Evolutionary conservation across 2,888 invertebrate species (phyloP).

Genomic region (Falcaria lacertinaria): DNA sequence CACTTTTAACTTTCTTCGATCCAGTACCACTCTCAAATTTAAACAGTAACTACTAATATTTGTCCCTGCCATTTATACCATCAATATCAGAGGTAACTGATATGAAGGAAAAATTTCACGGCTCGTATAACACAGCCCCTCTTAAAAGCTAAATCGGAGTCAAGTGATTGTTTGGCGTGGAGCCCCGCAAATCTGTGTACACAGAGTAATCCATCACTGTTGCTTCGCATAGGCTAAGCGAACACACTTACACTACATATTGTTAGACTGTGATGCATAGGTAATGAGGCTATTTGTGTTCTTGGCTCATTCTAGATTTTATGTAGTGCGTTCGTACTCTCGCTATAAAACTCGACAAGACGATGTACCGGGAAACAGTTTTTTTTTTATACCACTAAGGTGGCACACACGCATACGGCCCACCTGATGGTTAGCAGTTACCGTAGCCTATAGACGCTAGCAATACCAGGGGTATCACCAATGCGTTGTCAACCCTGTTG

Average conservation of each 20-base stretch:
- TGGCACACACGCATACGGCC: no score
- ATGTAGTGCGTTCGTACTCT: no score
- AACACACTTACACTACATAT: background rate
- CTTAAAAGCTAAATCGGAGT: constrained; percentile 61
- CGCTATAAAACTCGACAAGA: no score
- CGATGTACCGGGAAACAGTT: no score
- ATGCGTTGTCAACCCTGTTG: no score
- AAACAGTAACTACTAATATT: background rate
- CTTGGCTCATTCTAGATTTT: background rate
- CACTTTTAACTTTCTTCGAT: no score
- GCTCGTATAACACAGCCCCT: constrained; percentile 47
- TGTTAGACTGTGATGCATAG: background rate
- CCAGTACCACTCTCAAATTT: background rate
- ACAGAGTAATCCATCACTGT: constrained; percentile 58
- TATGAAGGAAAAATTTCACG: constrained; percentile 45
- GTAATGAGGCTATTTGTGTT: background rate
- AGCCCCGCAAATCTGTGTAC: constrained; percentile 69
- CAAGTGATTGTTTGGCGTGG: constrained; percentile 59
- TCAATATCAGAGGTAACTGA: constrained; percentile 6
- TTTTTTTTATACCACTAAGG: no score
- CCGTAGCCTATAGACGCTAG: no score
- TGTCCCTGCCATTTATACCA: background rate
- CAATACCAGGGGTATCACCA: no score
- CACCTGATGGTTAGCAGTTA: no score
- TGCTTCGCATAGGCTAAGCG: constrained; percentile 25